Percentiles rank a stretch among this genome's conserved stretches.
These are phyloP conservation scores for Gymnocephalus cernua DNA, from an alignment of 2,113 vertebrate species.

Conservation along the genomic window DNA sequence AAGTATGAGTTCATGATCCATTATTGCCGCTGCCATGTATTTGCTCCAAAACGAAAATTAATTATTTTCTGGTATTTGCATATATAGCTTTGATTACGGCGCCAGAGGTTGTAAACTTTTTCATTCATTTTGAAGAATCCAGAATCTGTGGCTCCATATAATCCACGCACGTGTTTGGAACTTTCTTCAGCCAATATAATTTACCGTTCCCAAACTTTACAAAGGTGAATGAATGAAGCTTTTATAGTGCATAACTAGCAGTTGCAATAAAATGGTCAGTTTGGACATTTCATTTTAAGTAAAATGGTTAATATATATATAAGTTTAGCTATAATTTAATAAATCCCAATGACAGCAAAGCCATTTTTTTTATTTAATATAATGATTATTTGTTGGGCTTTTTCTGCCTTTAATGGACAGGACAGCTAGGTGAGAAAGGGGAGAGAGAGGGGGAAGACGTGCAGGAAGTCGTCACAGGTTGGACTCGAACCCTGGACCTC, in stretches of 20 bases:
- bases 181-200: background rate
- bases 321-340: background rate
- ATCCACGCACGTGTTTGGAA: too few species aligned
- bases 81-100: background rate
- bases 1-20: background rate
- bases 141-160: background rate
- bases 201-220: background rate
- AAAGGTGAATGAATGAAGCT: conserved; percentile 12
- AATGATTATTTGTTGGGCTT: too few species aligned
- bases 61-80: background rate
- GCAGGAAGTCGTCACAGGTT: too few species aligned
- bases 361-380: too few species aligned
- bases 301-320: background rate
- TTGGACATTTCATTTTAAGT: conserved; percentile 15
- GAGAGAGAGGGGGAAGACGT: too few species aligned
- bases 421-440: too few species aligned
- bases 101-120: background rate
- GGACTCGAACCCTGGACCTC: too few species aligned
- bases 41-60: background rate
- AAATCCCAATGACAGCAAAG: conserved; percentile 19
- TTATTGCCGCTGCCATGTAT: background rate
- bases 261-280: conserved; percentile 16
- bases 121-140: background rate
- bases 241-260: background rate
- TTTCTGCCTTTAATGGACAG: too few species aligned